phyloP scores from a whole-genome alignment of 2,888 invertebrate genomes.

The Mystacides longicornis region DNA sequence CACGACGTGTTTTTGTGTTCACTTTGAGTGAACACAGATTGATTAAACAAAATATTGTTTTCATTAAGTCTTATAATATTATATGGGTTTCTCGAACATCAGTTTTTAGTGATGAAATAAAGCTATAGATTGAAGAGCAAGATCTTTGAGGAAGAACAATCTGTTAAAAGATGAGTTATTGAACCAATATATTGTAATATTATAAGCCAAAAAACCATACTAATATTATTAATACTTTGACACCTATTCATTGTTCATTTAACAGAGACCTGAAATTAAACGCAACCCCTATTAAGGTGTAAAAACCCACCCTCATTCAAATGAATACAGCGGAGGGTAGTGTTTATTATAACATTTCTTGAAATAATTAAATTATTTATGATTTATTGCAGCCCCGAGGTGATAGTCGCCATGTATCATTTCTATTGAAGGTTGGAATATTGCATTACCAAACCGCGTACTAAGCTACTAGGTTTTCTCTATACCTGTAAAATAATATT shows the following conservation, averaged over 20 bases:
- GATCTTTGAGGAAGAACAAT: too few relatives aligned
- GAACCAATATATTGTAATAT: too few relatives aligned
- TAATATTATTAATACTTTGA: too few relatives aligned
- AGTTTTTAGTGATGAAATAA: too few relatives aligned
- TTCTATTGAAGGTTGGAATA: neutral
- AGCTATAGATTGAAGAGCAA: too few relatives aligned
- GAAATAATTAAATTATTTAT: conserved; percentile 2
- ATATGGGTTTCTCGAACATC: too few relatives aligned
- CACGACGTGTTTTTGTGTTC: too few relatives aligned
- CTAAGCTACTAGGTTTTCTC: neutral
- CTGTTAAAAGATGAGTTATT: too few relatives aligned
- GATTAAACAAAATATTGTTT: too few relatives aligned
- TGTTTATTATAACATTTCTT: neutral
- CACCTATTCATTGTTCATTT: neutral
- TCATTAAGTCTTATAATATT: too few relatives aligned
- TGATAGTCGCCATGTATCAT: neutral
- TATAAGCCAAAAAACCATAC: too few relatives aligned
- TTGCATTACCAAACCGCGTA: neutral
- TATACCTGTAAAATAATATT: neutral
- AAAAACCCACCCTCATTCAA: conserved; percentile 1
- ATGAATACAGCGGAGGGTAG: neutral
- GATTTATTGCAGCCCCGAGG: neutral
- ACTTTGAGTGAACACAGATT: too few relatives aligned
- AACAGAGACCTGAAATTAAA: neutral
- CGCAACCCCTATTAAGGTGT: neutral